Percentiles rank a stretch among this genome's conserved stretches.
Evolutionary conservation across 2,113 vertebrate genomes (phyloP).

Genomic region (Eclectus roratus): DNA sequence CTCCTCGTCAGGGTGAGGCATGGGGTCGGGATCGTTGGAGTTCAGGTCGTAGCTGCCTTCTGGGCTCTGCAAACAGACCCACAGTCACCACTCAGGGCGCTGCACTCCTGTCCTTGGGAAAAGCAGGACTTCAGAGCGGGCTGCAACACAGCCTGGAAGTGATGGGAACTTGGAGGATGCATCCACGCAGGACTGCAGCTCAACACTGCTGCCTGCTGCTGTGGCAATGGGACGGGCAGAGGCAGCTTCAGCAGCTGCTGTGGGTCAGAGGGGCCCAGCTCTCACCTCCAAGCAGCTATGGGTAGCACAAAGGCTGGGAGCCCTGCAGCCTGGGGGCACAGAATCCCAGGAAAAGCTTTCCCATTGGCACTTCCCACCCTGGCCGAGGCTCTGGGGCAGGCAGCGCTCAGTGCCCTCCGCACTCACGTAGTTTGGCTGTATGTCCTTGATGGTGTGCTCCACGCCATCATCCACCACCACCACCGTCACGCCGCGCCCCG

Average conservation of each 20-base stretch:
- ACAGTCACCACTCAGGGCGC: rapidly evolving
- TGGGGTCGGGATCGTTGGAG: constrained; percentile 94
- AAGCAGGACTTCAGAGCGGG: not conserved
- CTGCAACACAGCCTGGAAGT: not conserved
- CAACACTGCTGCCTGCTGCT: not conserved
- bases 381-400: not conserved
- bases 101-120: not conserved
- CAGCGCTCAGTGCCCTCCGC: not conserved
- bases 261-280: rapidly evolving
- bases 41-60: constrained; percentile 97
- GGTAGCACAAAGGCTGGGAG: not conserved
- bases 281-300: rapidly evolving
- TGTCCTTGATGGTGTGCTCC: constrained; percentile 90
- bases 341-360: not conserved
- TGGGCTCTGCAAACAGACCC: constrained; percentile 79
- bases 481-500: constrained; percentile 89
- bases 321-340: rapidly evolving
- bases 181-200: not conserved
- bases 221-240: not conserved
- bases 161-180: not conserved
- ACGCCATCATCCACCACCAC: constrained; percentile 96
- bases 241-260: not conserved
- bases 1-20: constrained; percentile 89
- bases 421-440: constrained; percentile 94
- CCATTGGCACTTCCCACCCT: rapidly evolving